Percentiles rank a stretch among this genome's conserved stretches.
phyloP scores from a whole-genome alignment of 2,113 vertebrate genomes.

The Corvus moneduloides region DNA sequence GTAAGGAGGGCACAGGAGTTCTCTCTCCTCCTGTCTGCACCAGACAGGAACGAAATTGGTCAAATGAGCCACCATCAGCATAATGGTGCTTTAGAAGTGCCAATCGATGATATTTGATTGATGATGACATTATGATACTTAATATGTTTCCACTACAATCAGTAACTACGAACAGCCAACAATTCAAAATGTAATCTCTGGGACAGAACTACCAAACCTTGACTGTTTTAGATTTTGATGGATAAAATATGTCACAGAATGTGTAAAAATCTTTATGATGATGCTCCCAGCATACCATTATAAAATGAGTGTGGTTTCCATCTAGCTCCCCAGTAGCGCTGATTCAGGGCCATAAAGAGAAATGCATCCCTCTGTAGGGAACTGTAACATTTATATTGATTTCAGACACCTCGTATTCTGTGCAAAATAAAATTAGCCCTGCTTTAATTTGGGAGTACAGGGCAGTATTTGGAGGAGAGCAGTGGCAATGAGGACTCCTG shows the following conservation, averaged over 20 bases:
- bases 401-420: neutral
- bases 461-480: neutral
- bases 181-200: neutral
- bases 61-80: neutral
- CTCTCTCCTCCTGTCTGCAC: neutral
- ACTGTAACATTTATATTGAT: constrained; percentile 2
- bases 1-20: neutral
- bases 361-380: neutral
- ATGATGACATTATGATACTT: constrained; percentile 14
- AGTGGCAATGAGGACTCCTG: neutral
- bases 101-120: neutral
- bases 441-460: neutral
- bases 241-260: constrained; percentile 4
- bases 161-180: neutral
- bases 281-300: neutral
- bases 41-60: neutral
- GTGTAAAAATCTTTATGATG: constrained; percentile 1
- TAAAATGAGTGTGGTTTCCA: neutral
- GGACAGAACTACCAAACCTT: constrained; percentile 12
- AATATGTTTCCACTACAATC: constrained; percentile 10
- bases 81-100: neutral
- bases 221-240: neutral
- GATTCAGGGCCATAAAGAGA: constrained; percentile 10
- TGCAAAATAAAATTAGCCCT: neutral
- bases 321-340: neutral